Base-by-base conservation (phyloP, 2,113 vertebrate genomes). In the Ornithorhynchus anatinus region DNA sequence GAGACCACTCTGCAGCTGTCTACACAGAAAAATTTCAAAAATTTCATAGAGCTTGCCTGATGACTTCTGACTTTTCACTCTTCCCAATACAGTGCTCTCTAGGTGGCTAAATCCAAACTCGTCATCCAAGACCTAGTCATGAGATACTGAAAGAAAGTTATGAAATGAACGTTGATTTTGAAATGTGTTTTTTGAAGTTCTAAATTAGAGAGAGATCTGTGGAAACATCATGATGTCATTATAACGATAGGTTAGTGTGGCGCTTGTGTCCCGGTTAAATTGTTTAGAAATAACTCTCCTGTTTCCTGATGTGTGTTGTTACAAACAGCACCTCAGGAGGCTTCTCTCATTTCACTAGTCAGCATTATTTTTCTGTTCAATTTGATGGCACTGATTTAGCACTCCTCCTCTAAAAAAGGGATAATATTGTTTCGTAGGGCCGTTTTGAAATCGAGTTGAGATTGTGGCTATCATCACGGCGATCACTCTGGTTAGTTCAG, bases 51-150 rank as follows among this genome's bases (percentile, higher is more conserved):
- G n/a, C 17, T n/a, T 22, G 20, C 75, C 60, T 38, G 38, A 4
- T 65, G 19, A 33, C 40, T 37, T 6, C 77, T 52, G 63, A 12
- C 2, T n/a, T 82, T 75, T 42, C 75, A 16, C 33, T 81, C 75
- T 33, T 44, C 44, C 11, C 71, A 5, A 63, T 74, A 47, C 37
- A 43, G 32, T 35, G 3, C 74, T 53, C 2, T 80, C 59, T 68
- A 27, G 45, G 20, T 32, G 78, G 17, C 37, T 71, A 20, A 64
- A 65, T 69, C 64, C 29, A 64, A 11, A 43, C 35, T 48, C 35
- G 42, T 33, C 53, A 59, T 35, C n/a, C 78, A 48, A n/a, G 40
- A 50, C 9, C 45, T 35, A 59, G n/a, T 79, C 59, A 79, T 39
- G 42, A 51, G 37, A 38, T 58, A 40, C 8, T 35, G 44, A 52